Conservation (phyloP, 1,140 invertebrate species). For the Trachelipus rathkii region DNA sequence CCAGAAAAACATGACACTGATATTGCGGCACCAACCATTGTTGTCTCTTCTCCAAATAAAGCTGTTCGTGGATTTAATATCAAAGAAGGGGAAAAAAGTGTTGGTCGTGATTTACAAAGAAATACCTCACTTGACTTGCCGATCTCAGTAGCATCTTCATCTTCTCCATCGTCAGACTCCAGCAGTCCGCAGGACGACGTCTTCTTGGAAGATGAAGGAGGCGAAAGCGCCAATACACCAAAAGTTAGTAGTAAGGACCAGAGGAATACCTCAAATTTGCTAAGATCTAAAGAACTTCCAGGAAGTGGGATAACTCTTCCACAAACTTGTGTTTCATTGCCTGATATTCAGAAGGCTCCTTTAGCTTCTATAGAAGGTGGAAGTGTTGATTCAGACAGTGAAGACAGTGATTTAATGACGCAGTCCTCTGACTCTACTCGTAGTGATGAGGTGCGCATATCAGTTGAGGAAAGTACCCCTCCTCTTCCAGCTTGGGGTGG, state of each 20-base stretch:
- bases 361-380: conserved; percentile 43
- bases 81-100: too few relatives aligned
- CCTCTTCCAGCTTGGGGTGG: conserved; percentile 33
- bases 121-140: too few relatives aligned
- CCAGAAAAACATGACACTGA: not conserved
- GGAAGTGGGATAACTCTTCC: too few relatives aligned
- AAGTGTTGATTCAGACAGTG: conserved; percentile 44
- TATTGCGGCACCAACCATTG: conserved; percentile 32
- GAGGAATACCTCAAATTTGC: too few relatives aligned
- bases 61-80: conserved; percentile 43
- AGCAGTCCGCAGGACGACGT: not conserved
- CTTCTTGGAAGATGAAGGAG: not conserved
- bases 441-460: conserved; percentile 45
- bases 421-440: conserved; percentile 45
- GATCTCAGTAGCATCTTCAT: not conserved
- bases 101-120: too few relatives aligned
- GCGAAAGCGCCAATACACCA: too few relatives aligned
- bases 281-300: too few relatives aligned
- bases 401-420: conserved; percentile 43
- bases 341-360: conserved; percentile 29
- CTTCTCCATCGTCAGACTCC: not conserved
- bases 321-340: too few relatives aligned
- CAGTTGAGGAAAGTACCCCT: conserved; percentile 29
- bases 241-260: too few relatives aligned
- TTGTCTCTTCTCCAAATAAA: conserved; percentile 43